phyloP scores from a whole-genome alignment of 2,797 vertebrate genomes.

The Onychomys leucogaster region DNA sequence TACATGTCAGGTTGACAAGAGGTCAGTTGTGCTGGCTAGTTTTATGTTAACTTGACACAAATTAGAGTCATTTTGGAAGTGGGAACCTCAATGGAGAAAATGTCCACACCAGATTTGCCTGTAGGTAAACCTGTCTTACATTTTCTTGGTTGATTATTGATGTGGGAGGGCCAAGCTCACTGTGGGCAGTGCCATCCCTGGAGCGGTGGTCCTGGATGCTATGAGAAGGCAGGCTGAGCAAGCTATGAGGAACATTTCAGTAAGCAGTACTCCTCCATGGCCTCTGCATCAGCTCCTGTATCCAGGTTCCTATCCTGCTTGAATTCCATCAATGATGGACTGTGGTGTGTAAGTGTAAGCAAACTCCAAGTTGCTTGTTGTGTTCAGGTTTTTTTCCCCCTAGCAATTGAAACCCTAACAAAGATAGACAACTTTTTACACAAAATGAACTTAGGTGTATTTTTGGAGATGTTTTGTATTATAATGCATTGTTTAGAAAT shows the following conservation, averaged over 20 bases:
- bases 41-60: background rate
- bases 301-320: background rate
- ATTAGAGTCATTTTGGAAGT: background rate
- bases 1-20: background rate
- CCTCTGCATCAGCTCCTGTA: too few relatives aligned
- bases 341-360: rapidly evolving
- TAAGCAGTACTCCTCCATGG: background rate
- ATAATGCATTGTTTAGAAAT: background rate
- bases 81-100: background rate
- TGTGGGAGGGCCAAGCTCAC: background rate
- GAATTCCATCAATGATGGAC: background rate
- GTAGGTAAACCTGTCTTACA: background rate
- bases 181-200: background rate
- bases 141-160: background rate
- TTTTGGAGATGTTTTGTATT: background rate
- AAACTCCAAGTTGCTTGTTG: background rate
- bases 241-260: background rate
- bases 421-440: background rate
- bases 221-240: background rate
- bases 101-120: background rate
- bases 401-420: background rate
- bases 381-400: background rate
- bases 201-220: background rate
- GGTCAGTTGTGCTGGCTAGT: background rate
- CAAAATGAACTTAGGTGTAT: background rate